Percentiles rank a stretch among this genome's conserved stretches.
phyloP scores from a whole-genome alignment of 2,797 vertebrate genomes.

The Poliocrania exsul region DNA sequence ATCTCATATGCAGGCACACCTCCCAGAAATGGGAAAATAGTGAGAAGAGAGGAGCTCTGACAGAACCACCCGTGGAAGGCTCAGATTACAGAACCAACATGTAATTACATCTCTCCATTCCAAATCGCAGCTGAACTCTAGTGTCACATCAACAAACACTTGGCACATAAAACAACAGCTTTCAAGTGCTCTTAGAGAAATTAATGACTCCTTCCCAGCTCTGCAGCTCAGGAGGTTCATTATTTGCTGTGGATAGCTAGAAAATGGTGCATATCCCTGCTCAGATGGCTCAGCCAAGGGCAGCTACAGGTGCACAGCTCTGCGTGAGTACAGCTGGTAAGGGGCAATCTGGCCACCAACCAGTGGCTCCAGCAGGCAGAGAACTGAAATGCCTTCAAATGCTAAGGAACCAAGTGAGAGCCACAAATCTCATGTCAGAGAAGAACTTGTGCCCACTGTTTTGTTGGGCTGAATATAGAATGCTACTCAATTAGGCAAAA shows the following conservation, averaged over 20 bases:
- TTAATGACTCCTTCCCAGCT: not conserved
- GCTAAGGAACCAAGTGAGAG: not conserved
- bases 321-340: not conserved
- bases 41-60: not conserved
- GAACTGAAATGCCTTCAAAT: not conserved
- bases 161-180: not conserved
- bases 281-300: not conserved
- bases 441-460: not conserved
- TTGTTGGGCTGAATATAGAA: not conserved
- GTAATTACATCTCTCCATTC: not conserved
- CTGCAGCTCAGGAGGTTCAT: not conserved
- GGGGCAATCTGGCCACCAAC: not conserved
- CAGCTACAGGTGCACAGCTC: not conserved
- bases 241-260: not conserved
- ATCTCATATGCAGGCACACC: not conserved
- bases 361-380: not conserved
- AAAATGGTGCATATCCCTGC: not conserved
- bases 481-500: not conserved
- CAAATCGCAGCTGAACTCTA: not conserved
- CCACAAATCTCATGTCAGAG: not conserved
- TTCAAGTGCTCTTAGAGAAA: not conserved
- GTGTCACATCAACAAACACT: conserved; percentile 2
- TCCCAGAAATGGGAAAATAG: not conserved
- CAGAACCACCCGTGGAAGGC: not conserved
- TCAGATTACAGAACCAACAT: not conserved